Evolutionary conservation across 1,140 invertebrate genomes (phyloP).

Genomic region (Fopius arisanus): DNA sequence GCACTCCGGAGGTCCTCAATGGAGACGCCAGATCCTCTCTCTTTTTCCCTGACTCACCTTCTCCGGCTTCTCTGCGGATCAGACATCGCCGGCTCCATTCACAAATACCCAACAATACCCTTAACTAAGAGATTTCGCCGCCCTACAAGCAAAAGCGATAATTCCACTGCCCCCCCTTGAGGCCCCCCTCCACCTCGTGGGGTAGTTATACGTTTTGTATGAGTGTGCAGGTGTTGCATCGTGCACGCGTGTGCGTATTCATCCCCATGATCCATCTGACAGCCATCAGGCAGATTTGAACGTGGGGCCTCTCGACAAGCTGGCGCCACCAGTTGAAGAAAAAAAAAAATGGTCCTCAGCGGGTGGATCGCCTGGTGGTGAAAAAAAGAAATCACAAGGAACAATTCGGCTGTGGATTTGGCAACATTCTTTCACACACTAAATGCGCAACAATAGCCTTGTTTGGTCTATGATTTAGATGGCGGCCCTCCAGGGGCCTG

Average conservation of each 20-base stretch:
- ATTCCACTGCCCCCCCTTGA: not conserved
- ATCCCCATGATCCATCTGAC: conserved; percentile 1
- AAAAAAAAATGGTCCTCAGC: not conserved
- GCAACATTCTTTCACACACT: conserved; percentile 59
- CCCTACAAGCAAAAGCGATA: conserved; percentile 2
- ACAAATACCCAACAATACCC: conserved; percentile 53
- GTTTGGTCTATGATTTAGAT: conserved; percentile 60
- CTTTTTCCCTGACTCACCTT: not conserved
- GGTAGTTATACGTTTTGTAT: conserved; percentile 16
- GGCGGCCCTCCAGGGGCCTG: conserved; percentile 39
- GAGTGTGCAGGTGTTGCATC: conserved; percentile 3
- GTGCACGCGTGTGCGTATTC: conserved; percentile 6
- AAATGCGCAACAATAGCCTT: conserved; percentile 60
- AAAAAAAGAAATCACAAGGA: conserved; percentile 7
- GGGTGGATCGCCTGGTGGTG: not conserved
- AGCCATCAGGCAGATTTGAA: not conserved
- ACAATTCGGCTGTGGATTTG: conserved; percentile 51
- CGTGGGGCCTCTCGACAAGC: conserved; percentile 42
- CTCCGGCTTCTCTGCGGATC: conserved; percentile 39
- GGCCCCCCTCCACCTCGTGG: not conserved
- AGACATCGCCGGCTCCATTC: conserved; percentile 45
- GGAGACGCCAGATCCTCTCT: conserved; percentile 25
- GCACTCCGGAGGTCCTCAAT: conserved; percentile 40
- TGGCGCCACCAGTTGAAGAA: conserved; percentile 49
- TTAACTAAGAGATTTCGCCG: conserved; percentile 52